phyloP scores from a whole-genome alignment of 2,113 vertebrate species.

The Cyprinus carpio region DNA sequence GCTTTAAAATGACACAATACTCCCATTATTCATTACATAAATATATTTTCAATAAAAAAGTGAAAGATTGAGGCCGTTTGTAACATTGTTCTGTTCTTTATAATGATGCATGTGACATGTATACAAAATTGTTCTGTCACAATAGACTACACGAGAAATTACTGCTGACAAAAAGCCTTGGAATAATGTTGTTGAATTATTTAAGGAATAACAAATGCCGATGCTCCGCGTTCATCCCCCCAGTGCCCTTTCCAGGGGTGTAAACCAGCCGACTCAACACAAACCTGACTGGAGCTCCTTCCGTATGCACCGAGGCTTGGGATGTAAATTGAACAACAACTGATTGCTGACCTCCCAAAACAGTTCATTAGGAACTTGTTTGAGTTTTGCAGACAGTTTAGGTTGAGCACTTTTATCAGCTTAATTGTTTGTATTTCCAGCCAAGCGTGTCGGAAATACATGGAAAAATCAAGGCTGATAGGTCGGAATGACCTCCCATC shows the following conservation, averaged over 20 bases:
- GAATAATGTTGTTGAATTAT: slow-evolving; percentile 51
- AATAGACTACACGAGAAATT: slow-evolving; percentile 35
- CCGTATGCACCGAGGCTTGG: slow-evolving; percentile 28
- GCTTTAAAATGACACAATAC: background rate
- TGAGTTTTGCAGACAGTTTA: slow-evolving; percentile 44
- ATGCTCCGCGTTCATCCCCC: slow-evolving; percentile 39
- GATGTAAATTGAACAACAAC: slow-evolving; percentile 46
- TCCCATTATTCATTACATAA: background rate
- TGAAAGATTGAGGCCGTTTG: background rate
- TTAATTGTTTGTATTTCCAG: slow-evolving; percentile 49
- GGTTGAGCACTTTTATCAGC: slow-evolving; percentile 14
- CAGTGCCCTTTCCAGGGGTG: slow-evolving; percentile 39
- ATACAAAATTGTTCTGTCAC: slow-evolving; percentile 40
- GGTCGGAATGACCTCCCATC: slow-evolving; percentile 37
- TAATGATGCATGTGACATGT: slow-evolving; percentile 7
- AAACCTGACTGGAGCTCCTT: slow-evolving; percentile 37
- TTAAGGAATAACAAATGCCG: slow-evolving; percentile 48
- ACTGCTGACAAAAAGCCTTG: slow-evolving; percentile 36
- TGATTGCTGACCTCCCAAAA: slow-evolving; percentile 54
- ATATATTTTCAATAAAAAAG: background rate
- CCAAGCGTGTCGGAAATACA: slow-evolving; percentile 32
- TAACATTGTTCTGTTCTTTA: slow-evolving; percentile 13
- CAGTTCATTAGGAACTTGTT: slow-evolving; percentile 52
- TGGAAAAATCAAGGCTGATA: slow-evolving; percentile 20
- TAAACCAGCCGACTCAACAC: slow-evolving; percentile 53